These are phyloP conservation scores for Zhuqinia jingwanae DNA, from an alignment of 2,888 invertebrate genomes.

Conservation along the genomic window DNA sequence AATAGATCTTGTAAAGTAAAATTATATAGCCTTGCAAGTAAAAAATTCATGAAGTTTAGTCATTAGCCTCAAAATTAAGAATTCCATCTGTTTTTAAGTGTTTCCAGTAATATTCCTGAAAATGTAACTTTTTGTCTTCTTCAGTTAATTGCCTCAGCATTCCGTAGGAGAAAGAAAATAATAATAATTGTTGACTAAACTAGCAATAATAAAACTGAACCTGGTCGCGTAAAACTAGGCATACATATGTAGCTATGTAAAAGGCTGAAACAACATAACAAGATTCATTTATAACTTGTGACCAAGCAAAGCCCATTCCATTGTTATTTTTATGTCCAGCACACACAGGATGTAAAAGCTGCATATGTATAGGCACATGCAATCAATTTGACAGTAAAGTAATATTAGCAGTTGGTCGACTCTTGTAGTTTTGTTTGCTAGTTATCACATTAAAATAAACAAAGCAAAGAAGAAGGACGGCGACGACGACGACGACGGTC, in stretches of 20 bases:
- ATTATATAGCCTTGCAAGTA: not conserved
- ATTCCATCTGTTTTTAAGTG: constrained; percentile 61
- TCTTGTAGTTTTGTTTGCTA: not conserved
- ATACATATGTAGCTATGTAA: not conserved
- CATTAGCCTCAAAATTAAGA: constrained; percentile 63
- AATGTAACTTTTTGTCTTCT: constrained; percentile 22
- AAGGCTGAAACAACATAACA: not conserved
- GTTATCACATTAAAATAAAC: constrained; percentile 2
- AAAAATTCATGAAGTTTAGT: constrained; percentile 54
- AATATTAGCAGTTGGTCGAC: not conserved
- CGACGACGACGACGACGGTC: not conserved
- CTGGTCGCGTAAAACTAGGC: not conserved
- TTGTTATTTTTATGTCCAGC: constrained; percentile 1
- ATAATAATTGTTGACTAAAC: constrained; percentile 1
- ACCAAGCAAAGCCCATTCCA: not conserved
- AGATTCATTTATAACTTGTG: constrained; percentile 12
- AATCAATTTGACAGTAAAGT: constrained; percentile 43
- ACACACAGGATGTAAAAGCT: not conserved
- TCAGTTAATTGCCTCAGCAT: constrained; percentile 36
- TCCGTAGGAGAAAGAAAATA: not conserved
- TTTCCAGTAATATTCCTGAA: constrained; percentile 23
- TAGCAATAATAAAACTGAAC: not conserved
- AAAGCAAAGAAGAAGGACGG: constrained; percentile 11
- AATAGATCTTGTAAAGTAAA: too few relatives aligned
- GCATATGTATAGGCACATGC: not conserved